Base-by-base conservation (phyloP, 2,113 vertebrate species). In the Rhabdomys dilectus region DNA sequence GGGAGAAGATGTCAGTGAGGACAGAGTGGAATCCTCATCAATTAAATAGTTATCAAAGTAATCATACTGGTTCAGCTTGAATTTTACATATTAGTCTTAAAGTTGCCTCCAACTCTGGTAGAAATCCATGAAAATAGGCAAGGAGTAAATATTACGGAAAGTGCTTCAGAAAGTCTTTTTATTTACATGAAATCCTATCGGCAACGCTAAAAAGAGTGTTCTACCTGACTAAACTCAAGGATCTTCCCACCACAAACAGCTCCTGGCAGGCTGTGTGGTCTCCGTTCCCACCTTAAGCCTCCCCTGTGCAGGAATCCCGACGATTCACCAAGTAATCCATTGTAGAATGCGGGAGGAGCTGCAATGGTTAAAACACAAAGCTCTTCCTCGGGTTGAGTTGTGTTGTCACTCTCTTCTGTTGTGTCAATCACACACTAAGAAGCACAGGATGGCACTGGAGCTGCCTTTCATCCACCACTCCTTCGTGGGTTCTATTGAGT, bases 401-500 rank as follows among this genome's bases (percentile, higher is more conserved):
- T 70, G 19, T 81, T 85, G 68, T 11, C 51, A 51, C 85, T 75
- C 72, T 94, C 81, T 92, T 42, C 64, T 26, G 91, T 85, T 90
- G 42, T 96, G 88, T 94, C 94, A 97, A 3, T 94, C 93, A 85
- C 78, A 81, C 81, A 13, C 88, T 88, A 31, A 92, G 88, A 97
- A 91, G 85, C 76, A 81, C 91, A 75, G 89, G 58, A 82, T 15
- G 78, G 78, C 85, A 29, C 48, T 72, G 85, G 19, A 21, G 48
- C 85, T 92, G 95, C 95, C 92, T 95, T 95, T 97, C 66, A 93
- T 96, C 96, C 64, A 89, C 39, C 87, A 90, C 95, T 90, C 81
- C 62, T 95, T 94, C 97, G 78, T 51, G 26, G 85, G 86, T 90
- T 97, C 76, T 95, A 93, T 78, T 96, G 92, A 98, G 86, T 94